A percentile compares a stretch with the other conserved stretches of the same genome.
These are phyloP conservation scores for Chionodraco myersi DNA, from an alignment of 2,113 vertebrate genomes.

Conservation along the genomic window DNA sequence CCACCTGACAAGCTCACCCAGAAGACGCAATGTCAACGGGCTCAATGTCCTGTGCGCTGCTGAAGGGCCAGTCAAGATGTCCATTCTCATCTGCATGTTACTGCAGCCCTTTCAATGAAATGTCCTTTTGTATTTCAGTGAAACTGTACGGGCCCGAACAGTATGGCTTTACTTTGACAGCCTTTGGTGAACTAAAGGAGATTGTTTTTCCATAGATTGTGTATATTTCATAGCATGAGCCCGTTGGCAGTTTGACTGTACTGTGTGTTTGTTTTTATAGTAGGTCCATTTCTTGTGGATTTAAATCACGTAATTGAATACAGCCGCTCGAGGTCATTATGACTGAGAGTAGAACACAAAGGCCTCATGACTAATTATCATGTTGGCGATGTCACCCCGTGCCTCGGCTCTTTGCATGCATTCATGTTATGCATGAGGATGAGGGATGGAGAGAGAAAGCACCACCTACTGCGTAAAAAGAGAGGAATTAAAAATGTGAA, in stretches of 20 bases:
- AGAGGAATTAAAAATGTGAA: not conserved
- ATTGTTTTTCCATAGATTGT: not conserved
- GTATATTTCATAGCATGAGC: not conserved
- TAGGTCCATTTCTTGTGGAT: constrained; percentile 18
- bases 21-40: constrained; percentile 31
- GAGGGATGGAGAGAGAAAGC: not conserved
- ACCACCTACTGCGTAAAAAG: not conserved
- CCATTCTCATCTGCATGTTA: not conserved
- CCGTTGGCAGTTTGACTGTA: too few species aligned
- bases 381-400: constrained; percentile 35
- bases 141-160: not conserved
- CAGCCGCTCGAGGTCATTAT: constrained; percentile 34
- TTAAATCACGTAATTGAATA: constrained; percentile 28
- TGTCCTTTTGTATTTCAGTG: not conserved
- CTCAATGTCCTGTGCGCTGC: constrained; percentile 41
- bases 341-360: constrained; percentile 20
- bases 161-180: not conserved
- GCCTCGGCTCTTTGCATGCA: constrained; percentile 12
- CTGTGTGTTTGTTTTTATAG: not conserved
- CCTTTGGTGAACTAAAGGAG: not conserved
- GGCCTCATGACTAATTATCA: constrained; percentile 48
- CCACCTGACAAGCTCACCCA: constrained; percentile 6
- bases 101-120: not conserved
- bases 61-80: constrained; percentile 19
- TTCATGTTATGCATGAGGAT: constrained; percentile 15